Evolutionary conservation across 1,140 invertebrate genomes (phyloP).

Genomic region (Lepidurus couesii): DNA sequence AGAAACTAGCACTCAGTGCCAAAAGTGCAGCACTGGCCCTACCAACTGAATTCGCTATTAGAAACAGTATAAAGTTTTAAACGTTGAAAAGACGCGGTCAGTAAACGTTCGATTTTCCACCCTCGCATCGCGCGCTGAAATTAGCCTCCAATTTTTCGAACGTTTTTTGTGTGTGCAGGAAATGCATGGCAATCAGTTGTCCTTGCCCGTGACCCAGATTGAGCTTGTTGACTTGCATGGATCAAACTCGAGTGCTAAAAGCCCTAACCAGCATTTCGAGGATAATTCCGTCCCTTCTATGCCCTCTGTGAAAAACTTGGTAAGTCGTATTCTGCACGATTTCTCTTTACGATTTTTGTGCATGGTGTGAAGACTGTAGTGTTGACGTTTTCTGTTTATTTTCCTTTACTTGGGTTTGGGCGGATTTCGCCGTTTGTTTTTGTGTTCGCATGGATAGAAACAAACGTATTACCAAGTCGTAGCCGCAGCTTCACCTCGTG

Average conservation of each 20-base stretch:
- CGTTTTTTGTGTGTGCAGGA: not conserved
- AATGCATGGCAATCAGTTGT: not conserved
- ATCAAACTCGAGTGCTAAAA: not conserved
- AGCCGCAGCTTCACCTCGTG: not conserved
- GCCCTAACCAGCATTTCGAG: not conserved
- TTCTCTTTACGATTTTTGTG: not conserved
- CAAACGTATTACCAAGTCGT: conserved; percentile 2
- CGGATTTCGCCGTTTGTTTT: not conserved
- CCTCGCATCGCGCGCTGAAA: not conserved
- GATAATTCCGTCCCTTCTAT: not conserved
- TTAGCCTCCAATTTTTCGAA: not conserved
- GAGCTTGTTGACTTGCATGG: conserved; percentile 14
- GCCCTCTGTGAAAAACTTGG: conserved; percentile 1
- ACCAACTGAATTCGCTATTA: no score
- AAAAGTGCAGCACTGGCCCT: no score
- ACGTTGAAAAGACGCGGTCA: not conserved
- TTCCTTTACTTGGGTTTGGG: not conserved
- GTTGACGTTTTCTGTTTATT: not conserved
- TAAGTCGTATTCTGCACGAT: not conserved
- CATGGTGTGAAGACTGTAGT: not conserved
- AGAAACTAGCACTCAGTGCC: no score
- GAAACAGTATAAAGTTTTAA: not conserved
- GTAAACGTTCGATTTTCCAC: not conserved
- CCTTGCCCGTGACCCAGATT: conserved; percentile 16
- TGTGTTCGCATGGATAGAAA: not conserved